Conservation (phyloP, 2,888 invertebrate genomes). For the Mimachlamys varia region DNA sequence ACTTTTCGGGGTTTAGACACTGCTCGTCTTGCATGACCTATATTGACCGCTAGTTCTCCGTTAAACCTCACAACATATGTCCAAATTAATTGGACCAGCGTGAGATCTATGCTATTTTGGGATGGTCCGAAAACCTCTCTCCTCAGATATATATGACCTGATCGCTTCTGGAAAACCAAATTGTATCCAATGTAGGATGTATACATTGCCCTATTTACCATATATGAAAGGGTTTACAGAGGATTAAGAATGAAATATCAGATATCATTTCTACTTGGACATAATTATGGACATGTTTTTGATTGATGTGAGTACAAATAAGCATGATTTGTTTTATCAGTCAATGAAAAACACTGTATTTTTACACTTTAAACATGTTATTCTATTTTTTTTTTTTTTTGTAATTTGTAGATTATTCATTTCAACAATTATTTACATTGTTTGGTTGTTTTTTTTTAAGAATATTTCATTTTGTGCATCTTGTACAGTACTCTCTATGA, state of each 20-base stretch:
- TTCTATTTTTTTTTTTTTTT: no score
- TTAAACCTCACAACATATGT: conserved; percentile 4
- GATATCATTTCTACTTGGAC: neutral
- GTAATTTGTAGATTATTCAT: no score
- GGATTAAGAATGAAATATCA: no score
- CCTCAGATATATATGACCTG: neutral
- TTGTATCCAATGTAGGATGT: no score
- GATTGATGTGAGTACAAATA: neutral
- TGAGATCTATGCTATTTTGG: neutral
- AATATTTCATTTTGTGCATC: no score
- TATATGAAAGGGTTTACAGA: no score
- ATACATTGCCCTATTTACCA: no score
- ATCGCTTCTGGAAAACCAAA: neutral
- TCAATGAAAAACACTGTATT: neutral
- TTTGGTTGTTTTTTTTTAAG: neutral
- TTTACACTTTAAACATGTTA: no score
- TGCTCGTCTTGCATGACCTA: conserved; percentile 27
- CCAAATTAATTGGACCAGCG: conserved; percentile 10
- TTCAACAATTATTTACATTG: no score
- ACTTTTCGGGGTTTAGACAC: neutral
- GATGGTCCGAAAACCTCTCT: neutral
- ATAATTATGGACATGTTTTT: neutral
- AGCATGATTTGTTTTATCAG: neutral
- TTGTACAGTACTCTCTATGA: neutral
- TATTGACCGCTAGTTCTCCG: neutral